Evolutionary conservation across 2,113 vertebrate species (phyloP), one percentile per base, ranked within the genome.

Genomic region (Campylomormyrus tamandua): DNA sequence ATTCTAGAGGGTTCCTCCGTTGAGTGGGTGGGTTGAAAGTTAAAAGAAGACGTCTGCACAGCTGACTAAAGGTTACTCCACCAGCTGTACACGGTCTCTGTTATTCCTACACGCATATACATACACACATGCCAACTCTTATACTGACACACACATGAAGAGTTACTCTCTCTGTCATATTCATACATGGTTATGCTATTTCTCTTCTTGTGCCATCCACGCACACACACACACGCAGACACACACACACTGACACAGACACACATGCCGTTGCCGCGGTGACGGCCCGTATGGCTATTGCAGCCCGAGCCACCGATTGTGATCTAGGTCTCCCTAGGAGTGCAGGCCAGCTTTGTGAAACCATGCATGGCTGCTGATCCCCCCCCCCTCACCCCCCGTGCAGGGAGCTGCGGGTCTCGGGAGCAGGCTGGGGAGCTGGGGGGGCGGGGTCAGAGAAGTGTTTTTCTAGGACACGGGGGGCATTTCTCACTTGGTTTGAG

Each of bases 121-220:
- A 89, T 4, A 86, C 9, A 89, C n/a, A 88, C 49, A 89, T 2
- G 70, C 0, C 49, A 15, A 66, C 50, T 77, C 90, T 77, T 85
- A 88, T 86, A 90, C 50, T 88, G 27, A 83, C 70, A 90, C 74
- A 88, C 66, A 58, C 86, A n/a, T n/a, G 17, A 13, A 56, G 35
- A 90, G 21, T 84, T 10, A 74, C 35, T 50, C 52, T 8, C 11
- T 31, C 24, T 49, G 58, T 66, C n/a, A 70, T 19, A 46, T n/a
- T 53, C 46, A 13, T 45, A 42, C 17, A 39, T 80, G 31, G 13
- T 80, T 80, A 80, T 80, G 83, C 83, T n/a, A 21, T 46, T n/a
- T 84, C 19, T 46, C 3, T 24, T 42, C 21, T 39, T 84, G 6
- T 48, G 3, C 42, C 83, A n/a, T 48, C 7, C 39, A n/a, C 83